Evolutionary conservation across 2,888 invertebrate genomes (phyloP), one percentile per base, ranked within the genome.

Genomic region (Hipparchia semele): DNA sequence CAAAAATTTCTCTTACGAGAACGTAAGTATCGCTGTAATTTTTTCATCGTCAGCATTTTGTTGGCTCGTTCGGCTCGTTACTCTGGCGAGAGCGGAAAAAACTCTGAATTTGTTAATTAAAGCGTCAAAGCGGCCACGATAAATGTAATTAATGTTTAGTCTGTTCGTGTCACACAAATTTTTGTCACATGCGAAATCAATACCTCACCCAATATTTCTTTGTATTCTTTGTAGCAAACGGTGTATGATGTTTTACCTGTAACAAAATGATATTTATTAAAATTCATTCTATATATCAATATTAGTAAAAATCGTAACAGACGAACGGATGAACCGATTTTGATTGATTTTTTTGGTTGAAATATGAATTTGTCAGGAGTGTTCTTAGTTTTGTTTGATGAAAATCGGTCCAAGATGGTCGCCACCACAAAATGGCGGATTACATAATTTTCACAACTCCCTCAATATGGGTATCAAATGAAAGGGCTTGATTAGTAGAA

Each of bases 201-300:
- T 76, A 85, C 83, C 90, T 91, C 91, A 91, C 91, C 91, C 82
- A 83, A 85, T 84, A 79, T 83, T 82, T 81, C 78, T 82, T 82
- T 84, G 83, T 79, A 79, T 82, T 80, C 76, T 81, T 82, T 83
- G 82, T 79, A 79, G 77, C 70, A 76, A 77, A 78, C 79, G 77
- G 79, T 79, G 77, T 74, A 79, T 61, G 76, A 80, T 80, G 56
- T 74, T 72, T 73, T 79, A 92, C 92, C 92, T 92, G 93, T 83
- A 92, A 92, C 91, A 90, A 90, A 82, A 68, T 74, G 77, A 76
- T 75, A 70, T 72, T 7, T 56, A 33, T 68, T 62, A 69, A 74
- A 49, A 68, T 66, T 73, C 66, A 67, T 53, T 73, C 23, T 23
- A 23, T 23, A 23, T 23, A 23, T 23, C 53, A 58, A 71, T 72